Percentiles rank a stretch among this genome's conserved stretches.
Conservation (phyloP, 2,888 invertebrate species). For the Sialis fuliginosa region DNA sequence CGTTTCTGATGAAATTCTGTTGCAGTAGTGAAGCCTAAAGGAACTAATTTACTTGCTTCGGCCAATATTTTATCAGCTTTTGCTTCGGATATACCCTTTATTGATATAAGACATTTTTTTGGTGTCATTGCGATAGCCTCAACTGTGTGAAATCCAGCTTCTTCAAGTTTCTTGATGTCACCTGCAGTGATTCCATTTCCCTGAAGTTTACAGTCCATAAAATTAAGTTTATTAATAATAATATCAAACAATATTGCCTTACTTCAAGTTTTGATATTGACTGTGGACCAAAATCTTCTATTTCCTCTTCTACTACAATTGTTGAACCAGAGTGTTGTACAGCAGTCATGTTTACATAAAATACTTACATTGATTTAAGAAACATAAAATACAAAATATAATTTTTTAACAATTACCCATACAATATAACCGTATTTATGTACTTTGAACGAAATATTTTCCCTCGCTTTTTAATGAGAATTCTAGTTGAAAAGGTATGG, state of each 20-base stretch:
- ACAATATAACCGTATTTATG: too few species aligned
- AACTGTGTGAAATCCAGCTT: conserved; percentile 87
- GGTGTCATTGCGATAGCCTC: conserved; percentile 92
- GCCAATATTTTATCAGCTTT: conserved; percentile 88
- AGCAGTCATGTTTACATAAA: too few species aligned
- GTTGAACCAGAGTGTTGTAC: conserved; percentile 24
- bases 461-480: too few species aligned
- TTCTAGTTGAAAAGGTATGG: too few species aligned
- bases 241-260: conserved; percentile 8
- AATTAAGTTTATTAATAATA: not conserved
- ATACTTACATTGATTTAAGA: too few species aligned
- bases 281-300: conserved; percentile 48
- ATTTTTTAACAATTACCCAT: too few species aligned
- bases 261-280: conserved; percentile 57
- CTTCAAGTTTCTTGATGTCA: conserved; percentile 86
- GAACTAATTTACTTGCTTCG: conserved; percentile 85
- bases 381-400: too few species aligned
- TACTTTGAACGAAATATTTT: too few species aligned
- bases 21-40: conserved; percentile 97
- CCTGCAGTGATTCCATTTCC: conserved; percentile 77
- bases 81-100: conserved; percentile 93
- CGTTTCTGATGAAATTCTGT: conserved; percentile 90
- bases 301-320: conserved; percentile 27
- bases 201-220: conserved; percentile 27
- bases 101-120: conserved; percentile 69